phyloP scores from a whole-genome alignment of 2,888 invertebrate genomes.

The Beris morrisii region DNA sequence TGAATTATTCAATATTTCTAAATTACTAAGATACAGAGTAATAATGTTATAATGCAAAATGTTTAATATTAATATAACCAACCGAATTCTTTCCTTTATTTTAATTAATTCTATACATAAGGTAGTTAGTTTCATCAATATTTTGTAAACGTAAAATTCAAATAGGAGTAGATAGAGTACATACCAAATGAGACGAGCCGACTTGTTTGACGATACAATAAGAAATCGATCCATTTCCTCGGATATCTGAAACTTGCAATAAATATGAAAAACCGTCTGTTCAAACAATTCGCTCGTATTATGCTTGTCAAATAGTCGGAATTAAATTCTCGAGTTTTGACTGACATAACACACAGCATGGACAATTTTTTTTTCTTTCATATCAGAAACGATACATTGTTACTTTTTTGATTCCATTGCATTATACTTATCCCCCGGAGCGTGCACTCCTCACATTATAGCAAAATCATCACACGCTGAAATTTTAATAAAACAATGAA shows the following conservation, averaged over 20 bases:
- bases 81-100: conserved; percentile 6
- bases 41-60: neutral
- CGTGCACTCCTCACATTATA: neutral
- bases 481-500: conserved; percentile 14
- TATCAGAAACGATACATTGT: conserved; percentile 7
- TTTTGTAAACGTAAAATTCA: neutral
- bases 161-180: conserved; percentile 5
- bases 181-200: neutral
- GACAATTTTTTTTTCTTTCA: too few relatives aligned
- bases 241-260: conserved; percentile 15
- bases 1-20: too few relatives aligned
- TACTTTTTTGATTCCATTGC: neutral
- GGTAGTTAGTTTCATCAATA: neutral
- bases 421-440: neutral
- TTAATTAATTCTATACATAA: neutral
- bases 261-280: conserved; percentile 8
- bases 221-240: neutral
- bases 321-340: too few relatives aligned
- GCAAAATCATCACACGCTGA: conserved; percentile 6
- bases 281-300: conserved; percentile 1
- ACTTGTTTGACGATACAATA: neutral
- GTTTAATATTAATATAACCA: neutral
- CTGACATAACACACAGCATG: too few relatives aligned
- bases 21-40: too few relatives aligned
- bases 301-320: too few relatives aligned